Base-by-base conservation (phyloP, 2,797 vertebrate species). In the Triplophysa bombifrons region DNA sequence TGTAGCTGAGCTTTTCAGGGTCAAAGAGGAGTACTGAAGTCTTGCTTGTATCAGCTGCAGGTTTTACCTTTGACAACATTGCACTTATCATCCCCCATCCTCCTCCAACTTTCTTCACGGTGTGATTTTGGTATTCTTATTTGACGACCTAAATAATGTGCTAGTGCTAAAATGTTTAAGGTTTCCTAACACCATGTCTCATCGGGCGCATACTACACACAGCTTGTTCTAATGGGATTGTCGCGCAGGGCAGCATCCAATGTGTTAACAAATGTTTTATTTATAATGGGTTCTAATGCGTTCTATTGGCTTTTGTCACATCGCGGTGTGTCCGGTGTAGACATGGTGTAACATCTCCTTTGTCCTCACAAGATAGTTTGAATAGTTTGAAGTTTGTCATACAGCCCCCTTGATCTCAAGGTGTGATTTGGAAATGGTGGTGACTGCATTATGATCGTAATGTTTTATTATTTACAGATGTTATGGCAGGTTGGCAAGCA, bases 11-110 rank as follows among this genome's bases (percentile, higher is more conserved):
- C 80, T 63, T 20, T 66, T 64, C 74, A 61, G 80, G 84, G 82
- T 84, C 82, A 82, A 73, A 82, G 30, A 80, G 70, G 67, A 78
- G 64, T 78, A 74, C 80, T 72, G 53, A 53, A 82, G 74, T 70
- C 55, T 63, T 72, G 81, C 80, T 71, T 82, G 73, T 80, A 84
- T 71, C 77, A 82, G 80, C 80, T 53, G 61, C 66, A 30, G 25
- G 68, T 19, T 63, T 68, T 77, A 64, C 64, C 66, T 76, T 71
- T 60, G 19, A 41, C 46, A 41, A 55, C 14, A 27, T 76, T 50
- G 1, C 75, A 72, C 67, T 56, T 84, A 68, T 81, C 80, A 51
- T 76, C 27, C 68, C 61, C 74, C 25, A 68, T 60, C 72, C 50
- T 51, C 4, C 50, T 16, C 78, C 25, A 14, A 27, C 11, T 44